phyloP scores from a whole-genome alignment of 2,888 invertebrate genomes.

The Lepidochitona cinerea region DNA sequence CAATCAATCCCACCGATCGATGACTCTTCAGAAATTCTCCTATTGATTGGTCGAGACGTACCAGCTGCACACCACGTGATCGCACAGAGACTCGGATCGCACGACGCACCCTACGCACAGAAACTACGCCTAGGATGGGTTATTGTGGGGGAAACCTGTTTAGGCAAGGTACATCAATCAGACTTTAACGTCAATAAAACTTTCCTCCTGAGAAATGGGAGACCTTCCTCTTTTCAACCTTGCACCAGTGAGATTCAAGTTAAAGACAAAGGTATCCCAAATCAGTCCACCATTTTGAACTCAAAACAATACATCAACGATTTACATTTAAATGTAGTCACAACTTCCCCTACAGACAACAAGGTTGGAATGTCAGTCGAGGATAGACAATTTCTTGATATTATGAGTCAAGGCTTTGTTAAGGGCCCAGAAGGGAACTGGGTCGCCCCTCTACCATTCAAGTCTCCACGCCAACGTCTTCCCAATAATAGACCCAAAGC shows the following conservation, averaged over 20 bases:
- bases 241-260: conserved; percentile 14
- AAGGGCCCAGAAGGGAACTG: conserved; percentile 21
- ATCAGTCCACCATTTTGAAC: too few relatives aligned
- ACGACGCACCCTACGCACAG: conserved; percentile 19
- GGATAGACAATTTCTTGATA: conserved; percentile 19
- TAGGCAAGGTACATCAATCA: conserved; percentile 18
- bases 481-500: conserved; percentile 7
- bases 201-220: conserved; percentile 14
- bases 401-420: conserved; percentile 19
- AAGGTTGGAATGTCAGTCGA: conserved; percentile 13
- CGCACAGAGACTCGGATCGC: conserved; percentile 9
- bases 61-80: conserved; percentile 17
- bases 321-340: too few relatives aligned
- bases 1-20: conserved; percentile 17
- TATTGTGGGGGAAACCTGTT: conserved; percentile 20
- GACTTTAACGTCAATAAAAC: conserved; percentile 19
- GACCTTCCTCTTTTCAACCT: conserved; percentile 12
- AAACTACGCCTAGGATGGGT: conserved; percentile 18
- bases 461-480: neutral
- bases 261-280: neutral
- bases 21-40: conserved; percentile 5
- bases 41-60: conserved; percentile 20
- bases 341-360: neutral
- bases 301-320: too few relatives aligned
- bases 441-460: conserved; percentile 28